A percentile compares a stretch with the other conserved stretches of the same genome.
These are phyloP conservation scores for Melopsittacus undulatus DNA, from an alignment of 2,797 vertebrate genomes.

Conservation along the genomic window DNA sequence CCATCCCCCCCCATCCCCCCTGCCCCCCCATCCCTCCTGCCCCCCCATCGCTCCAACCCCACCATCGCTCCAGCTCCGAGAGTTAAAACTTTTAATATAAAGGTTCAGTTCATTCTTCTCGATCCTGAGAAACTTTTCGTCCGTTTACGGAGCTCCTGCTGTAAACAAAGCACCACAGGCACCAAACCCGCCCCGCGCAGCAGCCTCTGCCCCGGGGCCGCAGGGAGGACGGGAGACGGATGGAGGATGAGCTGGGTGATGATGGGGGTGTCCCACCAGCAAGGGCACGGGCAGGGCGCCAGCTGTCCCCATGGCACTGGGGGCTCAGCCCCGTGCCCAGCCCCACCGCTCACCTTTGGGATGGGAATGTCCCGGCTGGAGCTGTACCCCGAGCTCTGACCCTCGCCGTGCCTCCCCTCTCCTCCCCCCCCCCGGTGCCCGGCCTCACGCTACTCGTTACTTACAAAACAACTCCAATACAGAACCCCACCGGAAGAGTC, in stretches of 20 bases:
- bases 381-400: neutral
- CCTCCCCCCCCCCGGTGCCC: neutral
- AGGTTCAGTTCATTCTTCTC: constrained; percentile 67
- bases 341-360: constrained; percentile 73
- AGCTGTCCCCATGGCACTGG: neutral
- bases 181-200: constrained; percentile 8
- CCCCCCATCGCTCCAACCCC: neutral
- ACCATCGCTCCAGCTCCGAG: neutral
- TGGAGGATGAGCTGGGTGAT: neutral
- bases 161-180: constrained; percentile 72
- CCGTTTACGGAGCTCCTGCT: constrained; percentile 63
- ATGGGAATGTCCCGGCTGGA: neutral
- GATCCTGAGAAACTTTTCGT: constrained; percentile 71
- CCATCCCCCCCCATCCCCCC: too few relatives aligned
- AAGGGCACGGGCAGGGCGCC: neutral
- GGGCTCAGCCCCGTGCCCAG: neutral
- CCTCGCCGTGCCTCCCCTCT: neutral
- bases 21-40: neutral
- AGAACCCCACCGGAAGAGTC: constrained; percentile 41
- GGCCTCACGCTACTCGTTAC: constrained; percentile 62
- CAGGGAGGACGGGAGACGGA: neutral
- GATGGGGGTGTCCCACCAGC: neutral
- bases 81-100: constrained; percentile 67
- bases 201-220: neutral
- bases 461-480: constrained; percentile 75